Conservation (phyloP, 2,888 invertebrate species). For the Perizoma flavofasciatum region DNA sequence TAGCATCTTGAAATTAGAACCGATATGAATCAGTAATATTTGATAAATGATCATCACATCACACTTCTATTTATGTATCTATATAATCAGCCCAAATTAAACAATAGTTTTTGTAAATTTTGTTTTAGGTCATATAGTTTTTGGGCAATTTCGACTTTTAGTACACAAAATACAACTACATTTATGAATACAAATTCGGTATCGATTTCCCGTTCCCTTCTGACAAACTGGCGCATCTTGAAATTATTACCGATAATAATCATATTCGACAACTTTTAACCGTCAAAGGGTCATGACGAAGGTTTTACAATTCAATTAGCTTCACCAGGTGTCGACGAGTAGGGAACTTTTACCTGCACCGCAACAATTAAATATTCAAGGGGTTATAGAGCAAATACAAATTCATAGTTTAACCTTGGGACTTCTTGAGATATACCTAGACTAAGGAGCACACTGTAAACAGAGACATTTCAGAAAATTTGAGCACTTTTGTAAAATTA, state of each 20-base stretch:
- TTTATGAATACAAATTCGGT: constrained; percentile 28
- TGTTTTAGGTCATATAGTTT: too few relatives aligned
- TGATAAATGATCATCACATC: too few relatives aligned
- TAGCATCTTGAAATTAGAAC: too few relatives aligned
- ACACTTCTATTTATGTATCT: too few relatives aligned
- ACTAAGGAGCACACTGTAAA: too few relatives aligned
- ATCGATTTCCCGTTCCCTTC: constrained; percentile 53
- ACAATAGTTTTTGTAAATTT: too few relatives aligned
- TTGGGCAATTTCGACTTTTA: too few relatives aligned
- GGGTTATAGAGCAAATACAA: constrained; percentile 56
- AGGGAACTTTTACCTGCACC: constrained; percentile 63
- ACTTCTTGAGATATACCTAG: too few relatives aligned
- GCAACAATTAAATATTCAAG: constrained; percentile 67
- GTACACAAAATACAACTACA: constrained; percentile 30
- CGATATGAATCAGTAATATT: too few relatives aligned
- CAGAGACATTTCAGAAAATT: too few relatives aligned
- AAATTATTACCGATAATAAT: constrained; percentile 75
- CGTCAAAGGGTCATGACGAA: constrained; percentile 76
- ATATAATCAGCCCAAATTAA: too few relatives aligned
- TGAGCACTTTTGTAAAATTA: too few relatives aligned
- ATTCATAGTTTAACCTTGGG: constrained; percentile 54
- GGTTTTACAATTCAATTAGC: constrained; percentile 82
- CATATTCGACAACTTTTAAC: constrained; percentile 73
- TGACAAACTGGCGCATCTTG: constrained; percentile 63
- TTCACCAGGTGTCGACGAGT: constrained; percentile 73